phyloP scores from a whole-genome alignment of 2,888 invertebrate genomes.

The Aleiodes testaceus region DNA sequence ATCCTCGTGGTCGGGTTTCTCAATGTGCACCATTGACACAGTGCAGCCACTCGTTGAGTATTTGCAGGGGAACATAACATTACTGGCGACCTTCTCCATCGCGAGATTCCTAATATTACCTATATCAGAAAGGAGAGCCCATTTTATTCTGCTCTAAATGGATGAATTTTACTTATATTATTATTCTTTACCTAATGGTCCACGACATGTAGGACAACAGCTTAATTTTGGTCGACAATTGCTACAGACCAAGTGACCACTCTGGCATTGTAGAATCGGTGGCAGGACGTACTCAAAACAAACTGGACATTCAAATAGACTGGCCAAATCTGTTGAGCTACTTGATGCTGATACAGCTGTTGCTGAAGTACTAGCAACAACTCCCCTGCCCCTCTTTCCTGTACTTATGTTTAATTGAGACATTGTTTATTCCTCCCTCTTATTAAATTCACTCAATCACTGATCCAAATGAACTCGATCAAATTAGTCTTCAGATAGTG shows the following conservation, averaged over 20 bases:
- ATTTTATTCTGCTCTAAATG: background rate
- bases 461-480: background rate
- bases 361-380: constrained; percentile 70
- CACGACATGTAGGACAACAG: constrained; percentile 98
- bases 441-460: background rate
- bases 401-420: constrained; percentile 69
- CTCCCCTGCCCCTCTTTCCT: constrained; percentile 69
- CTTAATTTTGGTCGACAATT: constrained; percentile 97
- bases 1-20: constrained; percentile 99
- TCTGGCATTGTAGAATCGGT: constrained; percentile 98
- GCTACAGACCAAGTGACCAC: constrained; percentile 98
- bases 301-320: constrained; percentile 95
- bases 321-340: constrained; percentile 90
- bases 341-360: constrained; percentile 78
- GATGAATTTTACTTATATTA: too few species aligned
- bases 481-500: background rate
- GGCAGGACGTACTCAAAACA: constrained; percentile 99
- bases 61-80: constrained; percentile 99
- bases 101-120: constrained; percentile 98
- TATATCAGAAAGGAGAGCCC: constrained; percentile 62
- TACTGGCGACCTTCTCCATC: constrained; percentile 99
- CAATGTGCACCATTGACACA: constrained; percentile 93
- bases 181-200: constrained; percentile 82
- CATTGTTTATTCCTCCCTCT: constrained; percentile 50
- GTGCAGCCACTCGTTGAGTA: constrained; percentile 97